Base-by-base conservation (phyloP, 2,888 invertebrate species). In the Baronia brevicornis region DNA sequence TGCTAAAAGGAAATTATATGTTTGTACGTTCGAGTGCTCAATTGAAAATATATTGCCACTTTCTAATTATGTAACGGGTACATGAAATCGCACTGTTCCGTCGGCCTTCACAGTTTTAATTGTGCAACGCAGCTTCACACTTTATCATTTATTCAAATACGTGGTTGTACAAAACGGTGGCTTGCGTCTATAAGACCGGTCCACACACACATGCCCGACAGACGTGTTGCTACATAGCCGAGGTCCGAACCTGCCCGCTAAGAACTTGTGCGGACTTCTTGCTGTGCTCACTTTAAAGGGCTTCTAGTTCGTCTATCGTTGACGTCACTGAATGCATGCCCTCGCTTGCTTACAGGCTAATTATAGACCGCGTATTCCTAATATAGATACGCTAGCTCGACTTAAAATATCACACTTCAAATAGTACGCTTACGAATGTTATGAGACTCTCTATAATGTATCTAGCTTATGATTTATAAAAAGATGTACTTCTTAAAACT, bases 111-210 rank as follows among this genome's bases (percentile, higher is more conserved):
- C 64, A 70, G 69, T 73, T 70, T 71, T 68, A 72, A 69, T 75
- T 72, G 71, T 70, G 63, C 68, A 70, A 69, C 67, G 45, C 60
- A 63, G 61, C 56, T 55, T 41, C 65, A 63, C 60, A 55, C 61
- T 71, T 67, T 63, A 66, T 67, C 66, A 69, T 64, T 68, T 72
- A 72, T 71, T 71, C 64, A 72, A 73, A 73, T 56, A 70, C 69
- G 62, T 64, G 62, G 65, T 65, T 63, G 62, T 63, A 61, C 60
- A 59, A 65, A 70, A 69, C 70, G 63, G 67, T 67, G 61, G 68
- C 63, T 60, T 50, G 57, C 48, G 59, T 68, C 65, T 68, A 58
- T 61, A 54, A 43, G 73, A 75, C 75, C 77, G 77, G 78, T 77
- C 70, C 55, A 54, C 49, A 55, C 52, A 56, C 54, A 59, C 59